Base-by-base conservation (phyloP, 2,797 vertebrate genomes). In the Molothrus aeneus region DNA sequence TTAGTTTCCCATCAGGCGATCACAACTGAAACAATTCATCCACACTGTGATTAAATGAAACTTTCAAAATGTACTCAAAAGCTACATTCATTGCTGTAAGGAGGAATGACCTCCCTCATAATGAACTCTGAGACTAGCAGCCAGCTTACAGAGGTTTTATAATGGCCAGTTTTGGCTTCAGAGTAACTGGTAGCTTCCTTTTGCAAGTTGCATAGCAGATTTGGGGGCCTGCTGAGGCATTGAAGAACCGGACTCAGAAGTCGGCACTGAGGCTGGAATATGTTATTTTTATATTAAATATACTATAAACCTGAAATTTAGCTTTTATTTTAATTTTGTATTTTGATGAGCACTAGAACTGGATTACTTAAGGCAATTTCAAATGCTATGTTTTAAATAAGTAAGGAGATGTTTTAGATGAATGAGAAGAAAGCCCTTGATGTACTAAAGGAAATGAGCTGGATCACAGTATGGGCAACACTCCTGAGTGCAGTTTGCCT, bases 1-100 rank as follows among this genome's bases (percentile, higher is more conserved):
- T 96, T 93, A 93, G 94, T 97, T 98, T 97, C 97, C 94, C 97
- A 97, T 97, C 97, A 97, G 96, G 97, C 88, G 36, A 95, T 81
- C 95, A 85, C 16, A 2, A 90, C 89, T 95, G 93, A 97, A 97
- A 97, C 97, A 97, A 97, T 96, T 95, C 73, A 70, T 94, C 53
- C 1, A 1, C 88, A 80, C 47, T 97, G 93, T 95, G 87, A 96
- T 96, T 96, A 96, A 97, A 92, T 84, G 93, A 96, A 96, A 97
- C 94, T 96, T 86, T 79, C 92, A 96, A 90, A 97, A 93, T 92
- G 88, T 77, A 78, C 86, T 98, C 95, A 98, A 98, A 98, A 97
- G 97, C 96, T 56, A 95, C 96, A 98, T 98, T 98, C 97, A 97
- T 96, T 94, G 70, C 77, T 87, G 69, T 86, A 95, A 92, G 89